Base-by-base conservation (phyloP, 1,140 invertebrate species). In the Hydropsyche tenuis region DNA sequence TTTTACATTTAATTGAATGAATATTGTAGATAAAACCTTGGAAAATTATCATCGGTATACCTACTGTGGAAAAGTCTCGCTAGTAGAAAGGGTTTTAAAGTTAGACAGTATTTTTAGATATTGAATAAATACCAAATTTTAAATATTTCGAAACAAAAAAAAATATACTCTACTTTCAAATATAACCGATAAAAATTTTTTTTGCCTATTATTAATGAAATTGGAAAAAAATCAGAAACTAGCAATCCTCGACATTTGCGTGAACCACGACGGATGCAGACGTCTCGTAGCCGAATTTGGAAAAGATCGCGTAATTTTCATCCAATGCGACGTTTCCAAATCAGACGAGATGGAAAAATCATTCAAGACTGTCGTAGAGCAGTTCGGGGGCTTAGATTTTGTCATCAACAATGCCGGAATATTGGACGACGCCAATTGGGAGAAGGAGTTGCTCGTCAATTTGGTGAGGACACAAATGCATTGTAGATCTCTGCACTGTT, bases 401-500 rank as follows among this genome's bases (percentile, higher is more conserved):
- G 85, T 90, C 16, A 82, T 92, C 37, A 92, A 92, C 79, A 90
- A 90, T 79, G 90, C 89, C 25, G 90, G 87, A 6, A 80, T 85
- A 43, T 42, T 85, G 7, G 78, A 80, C 27, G 78, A 79, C 11
- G 74, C 80, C 11, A 79, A 81, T 14, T 81, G 79, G 69, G 82
- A 81, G 73, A 80, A 73, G 56, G 83, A 83, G 78, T 77, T 85
- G 27, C 80, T 82, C 75, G 76, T 83, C 9, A 85, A 85, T 79
- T 78, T 85, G 68, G 84, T 85, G 79, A 80, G 82, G 78, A 75
- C 22, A n/a, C n/a, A n/a, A n/a, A n/a, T n/a, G n/a, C n/a, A n/a
- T n/a, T n/a, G n/a, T n/a, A n/a, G n/a, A n/a, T n/a, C n/a, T n/a
- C n/a, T n/a, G n/a, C n/a, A n/a, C n/a, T n/a, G n/a, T n/a, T n/a